phyloP scores from a whole-genome alignment of 2,113 vertebrate genomes.

The Mustela lutreola region DNA sequence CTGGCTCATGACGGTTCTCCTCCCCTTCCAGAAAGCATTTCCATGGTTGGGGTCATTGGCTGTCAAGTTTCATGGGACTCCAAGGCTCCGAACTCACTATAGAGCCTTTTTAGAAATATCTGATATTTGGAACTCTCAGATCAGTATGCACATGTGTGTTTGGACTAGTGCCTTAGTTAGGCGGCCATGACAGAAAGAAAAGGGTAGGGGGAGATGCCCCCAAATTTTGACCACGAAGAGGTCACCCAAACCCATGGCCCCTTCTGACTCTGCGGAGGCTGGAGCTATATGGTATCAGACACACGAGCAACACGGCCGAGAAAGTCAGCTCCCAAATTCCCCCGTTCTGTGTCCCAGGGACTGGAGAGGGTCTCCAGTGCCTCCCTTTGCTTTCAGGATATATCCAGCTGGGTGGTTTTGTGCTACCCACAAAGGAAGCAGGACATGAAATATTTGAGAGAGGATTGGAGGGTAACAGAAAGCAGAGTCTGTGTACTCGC shows the following conservation, averaged over 20 bases:
- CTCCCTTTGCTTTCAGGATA: background rate
- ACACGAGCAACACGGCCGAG: accelerated
- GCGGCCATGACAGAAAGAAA: accelerated
- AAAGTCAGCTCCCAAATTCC: background rate
- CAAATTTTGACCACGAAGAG: background rate
- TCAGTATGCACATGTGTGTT: accelerated
- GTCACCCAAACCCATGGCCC: background rate
- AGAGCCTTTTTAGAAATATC: accelerated
- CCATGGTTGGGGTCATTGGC: accelerated
- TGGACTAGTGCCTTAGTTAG: background rate
- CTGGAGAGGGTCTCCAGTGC: background rate
- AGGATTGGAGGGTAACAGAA: background rate
- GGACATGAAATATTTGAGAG: background rate
- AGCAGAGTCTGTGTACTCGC: accelerated
- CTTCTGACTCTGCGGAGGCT: background rate
- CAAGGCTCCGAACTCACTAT: accelerated
- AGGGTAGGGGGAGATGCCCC: background rate
- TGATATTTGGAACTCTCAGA: too few relatives aligned
- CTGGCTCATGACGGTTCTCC: background rate
- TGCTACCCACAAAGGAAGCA: background rate
- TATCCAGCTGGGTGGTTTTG: background rate
- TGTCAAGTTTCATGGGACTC: accelerated
- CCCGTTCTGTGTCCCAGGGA: background rate
- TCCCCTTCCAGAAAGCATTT: background rate
- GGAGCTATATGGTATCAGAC: accelerated